A percentile compares a stretch with the other conserved stretches of the same genome.
These are phyloP conservation scores for Aphidius ervi DNA, from an alignment of 1,140 invertebrate species.

Conservation along the genomic window DNA sequence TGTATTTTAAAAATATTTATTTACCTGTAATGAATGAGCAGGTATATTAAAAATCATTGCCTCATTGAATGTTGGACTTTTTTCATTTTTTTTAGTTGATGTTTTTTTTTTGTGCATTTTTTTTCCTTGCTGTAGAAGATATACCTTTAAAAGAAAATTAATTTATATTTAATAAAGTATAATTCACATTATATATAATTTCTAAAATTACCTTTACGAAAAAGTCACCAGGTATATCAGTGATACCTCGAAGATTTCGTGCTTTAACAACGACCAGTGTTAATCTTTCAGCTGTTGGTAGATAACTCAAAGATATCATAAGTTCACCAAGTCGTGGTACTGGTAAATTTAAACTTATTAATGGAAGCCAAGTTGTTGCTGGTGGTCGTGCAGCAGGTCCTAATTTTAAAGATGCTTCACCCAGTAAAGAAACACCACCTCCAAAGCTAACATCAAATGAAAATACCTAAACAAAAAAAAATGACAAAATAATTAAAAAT, in stretches of 20 bases:
- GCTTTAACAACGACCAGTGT: conserved; percentile 61
- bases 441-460: conserved; percentile 36
- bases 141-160: conserved; percentile 56
- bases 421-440: conserved; percentile 30
- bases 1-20: background rate
- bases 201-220: conserved; percentile 43
- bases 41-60: conserved; percentile 76
- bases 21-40: conserved; percentile 61
- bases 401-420: conserved; percentile 55
- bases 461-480: conserved; percentile 36
- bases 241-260: conserved; percentile 48
- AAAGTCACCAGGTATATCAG: conserved; percentile 41
- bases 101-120: conserved; percentile 76
- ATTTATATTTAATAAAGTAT: conserved; percentile 4
- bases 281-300: conserved; percentile 58
- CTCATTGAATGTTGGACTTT: conserved; percentile 74
- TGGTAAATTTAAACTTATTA: conserved; percentile 53
- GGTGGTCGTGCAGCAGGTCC: conserved; percentile 48
- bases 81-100: conserved; percentile 64
- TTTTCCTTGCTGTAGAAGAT: conserved; percentile 70
- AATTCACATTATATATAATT: background rate
- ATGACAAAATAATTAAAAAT: background rate
- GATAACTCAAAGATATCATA: conserved; percentile 59
- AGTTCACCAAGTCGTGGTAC: conserved; percentile 59
- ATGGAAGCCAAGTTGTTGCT: conserved; percentile 54